Evolutionary conservation across 2,113 vertebrate species (phyloP).

Genomic region (Prochilodus magdalenae): DNA sequence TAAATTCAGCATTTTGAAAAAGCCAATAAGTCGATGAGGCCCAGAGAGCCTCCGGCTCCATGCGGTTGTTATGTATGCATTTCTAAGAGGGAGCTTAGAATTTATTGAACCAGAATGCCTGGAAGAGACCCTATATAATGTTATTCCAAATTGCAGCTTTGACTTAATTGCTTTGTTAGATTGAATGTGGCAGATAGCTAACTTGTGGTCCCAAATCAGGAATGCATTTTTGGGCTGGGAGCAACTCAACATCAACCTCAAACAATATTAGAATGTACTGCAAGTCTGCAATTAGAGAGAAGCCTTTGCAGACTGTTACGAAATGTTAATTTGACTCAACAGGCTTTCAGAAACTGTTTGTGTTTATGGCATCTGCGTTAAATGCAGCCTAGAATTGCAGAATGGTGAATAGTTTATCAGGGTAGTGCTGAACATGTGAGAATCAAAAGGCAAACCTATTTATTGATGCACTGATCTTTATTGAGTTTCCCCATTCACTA

Average conservation of each 20-base stretch:
- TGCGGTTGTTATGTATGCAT: conserved; percentile 12
- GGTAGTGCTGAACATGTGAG: not conserved
- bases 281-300: conserved; percentile 15
- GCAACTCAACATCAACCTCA: not conserved
- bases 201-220: not conserved
- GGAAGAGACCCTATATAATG: conserved; percentile 18
- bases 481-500: not conserved
- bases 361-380: not conserved
- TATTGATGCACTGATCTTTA: conserved; percentile 11
- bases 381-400: not conserved
- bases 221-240: not conserved
- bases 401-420: not conserved
- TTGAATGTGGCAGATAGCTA: not conserved
- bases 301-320: conserved; percentile 12
- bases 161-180: not conserved
- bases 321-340: conserved; percentile 2
- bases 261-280: not conserved
- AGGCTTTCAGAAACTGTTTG: not conserved
- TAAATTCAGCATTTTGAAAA: conserved; percentile 39
- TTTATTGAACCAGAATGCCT: conserved; percentile 10
- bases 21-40: conserved; percentile 35
- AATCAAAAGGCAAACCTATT: not conserved
- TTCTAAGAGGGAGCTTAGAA: conserved; percentile 24
- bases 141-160: conserved; percentile 19
- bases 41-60: not conserved